Evolutionary conservation across 2,797 vertebrate species (phyloP).

Genomic region (Lutjanus campechanus): DNA sequence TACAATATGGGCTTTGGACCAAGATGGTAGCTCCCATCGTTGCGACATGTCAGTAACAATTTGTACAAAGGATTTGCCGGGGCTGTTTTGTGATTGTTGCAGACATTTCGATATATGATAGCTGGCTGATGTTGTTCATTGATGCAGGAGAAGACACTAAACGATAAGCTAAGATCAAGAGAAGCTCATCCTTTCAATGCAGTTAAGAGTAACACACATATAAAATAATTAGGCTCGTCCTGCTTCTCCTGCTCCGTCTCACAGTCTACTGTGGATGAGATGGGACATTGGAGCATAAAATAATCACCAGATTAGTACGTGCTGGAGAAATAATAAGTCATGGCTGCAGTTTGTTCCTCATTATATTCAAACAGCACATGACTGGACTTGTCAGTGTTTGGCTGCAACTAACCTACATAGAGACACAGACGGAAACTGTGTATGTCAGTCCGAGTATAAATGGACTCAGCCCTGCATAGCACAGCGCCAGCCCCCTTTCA

Average conservation of each 20-base stretch:
- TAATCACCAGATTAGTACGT: conserved; percentile 43
- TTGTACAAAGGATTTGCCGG: background rate
- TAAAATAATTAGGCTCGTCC: conserved; percentile 5
- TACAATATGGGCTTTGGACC: conserved; percentile 5
- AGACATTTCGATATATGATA: background rate
- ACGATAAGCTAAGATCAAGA: background rate
- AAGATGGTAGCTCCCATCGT: background rate
- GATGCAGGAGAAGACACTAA: background rate
- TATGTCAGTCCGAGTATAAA: conserved; percentile 70
- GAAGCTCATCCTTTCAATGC: background rate
- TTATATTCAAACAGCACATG: conserved; percentile 59
- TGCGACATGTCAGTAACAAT: background rate
- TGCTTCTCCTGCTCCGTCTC: background rate
- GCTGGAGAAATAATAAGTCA: conserved; percentile 52
- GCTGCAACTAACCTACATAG: conserved; percentile 37
- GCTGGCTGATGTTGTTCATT: background rate
- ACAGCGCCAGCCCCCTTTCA: conserved; percentile 34
- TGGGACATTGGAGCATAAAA: conserved; percentile 29
- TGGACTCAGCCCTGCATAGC: conserved; percentile 57
- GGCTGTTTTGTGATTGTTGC: background rate
- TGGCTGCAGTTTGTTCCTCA: conserved; percentile 57
- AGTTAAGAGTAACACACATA: conserved; percentile 15
- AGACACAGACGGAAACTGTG: conserved; percentile 57
- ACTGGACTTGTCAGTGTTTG: conserved; percentile 41
- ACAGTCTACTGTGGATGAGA: conserved; percentile 6